These are phyloP conservation scores for Drosophila cognata DNA, from an alignment of 2,888 invertebrate species.

Conservation along the genomic window DNA sequence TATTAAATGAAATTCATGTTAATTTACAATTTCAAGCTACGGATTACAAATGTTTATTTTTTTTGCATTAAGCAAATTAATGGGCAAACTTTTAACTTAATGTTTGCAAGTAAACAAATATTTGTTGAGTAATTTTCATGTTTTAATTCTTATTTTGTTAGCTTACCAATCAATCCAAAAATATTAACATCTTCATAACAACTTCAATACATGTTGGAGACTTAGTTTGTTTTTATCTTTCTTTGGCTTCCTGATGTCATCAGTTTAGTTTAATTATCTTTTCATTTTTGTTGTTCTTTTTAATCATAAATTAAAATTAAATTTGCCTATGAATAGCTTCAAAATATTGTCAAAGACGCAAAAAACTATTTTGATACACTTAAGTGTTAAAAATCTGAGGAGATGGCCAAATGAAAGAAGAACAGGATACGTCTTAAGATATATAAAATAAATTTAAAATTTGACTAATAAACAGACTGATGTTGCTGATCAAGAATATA, in stretches of 20 bases:
- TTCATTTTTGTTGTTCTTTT: background rate
- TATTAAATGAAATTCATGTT: background rate
- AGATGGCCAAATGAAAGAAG: background rate
- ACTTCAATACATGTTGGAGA: background rate
- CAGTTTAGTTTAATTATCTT: background rate
- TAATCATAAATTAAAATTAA: background rate
- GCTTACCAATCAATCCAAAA: background rate
- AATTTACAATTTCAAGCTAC: background rate
- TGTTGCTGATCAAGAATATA: background rate
- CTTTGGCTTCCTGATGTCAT: background rate
- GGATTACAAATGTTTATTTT: background rate
- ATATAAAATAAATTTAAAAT: background rate
- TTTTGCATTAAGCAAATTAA: background rate
- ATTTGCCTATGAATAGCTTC: background rate
- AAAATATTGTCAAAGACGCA: background rate
- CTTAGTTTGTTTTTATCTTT: slow-evolving; percentile 1
- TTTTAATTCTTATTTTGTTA: background rate
- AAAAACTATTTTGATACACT: background rate
- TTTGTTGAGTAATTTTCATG: background rate
- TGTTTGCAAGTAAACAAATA: background rate
- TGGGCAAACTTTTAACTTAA: background rate
- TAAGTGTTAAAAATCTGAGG: background rate
- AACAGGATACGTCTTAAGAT: background rate
- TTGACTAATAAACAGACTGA: background rate
- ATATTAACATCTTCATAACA: background rate